Base-by-base conservation (phyloP, 1,140 invertebrate species). In the Leptinotarsa undecemlineata region DNA sequence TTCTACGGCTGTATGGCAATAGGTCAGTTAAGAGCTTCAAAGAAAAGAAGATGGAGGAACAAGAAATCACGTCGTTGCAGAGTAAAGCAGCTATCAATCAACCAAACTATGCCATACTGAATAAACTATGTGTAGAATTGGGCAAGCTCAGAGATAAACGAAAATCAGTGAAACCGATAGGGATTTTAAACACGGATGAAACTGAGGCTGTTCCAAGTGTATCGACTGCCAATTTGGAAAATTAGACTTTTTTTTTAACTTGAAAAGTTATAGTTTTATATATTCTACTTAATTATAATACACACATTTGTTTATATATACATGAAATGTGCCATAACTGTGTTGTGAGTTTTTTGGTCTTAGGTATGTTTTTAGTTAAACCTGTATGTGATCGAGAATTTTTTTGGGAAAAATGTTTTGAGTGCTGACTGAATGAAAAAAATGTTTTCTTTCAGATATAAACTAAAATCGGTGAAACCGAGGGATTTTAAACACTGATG, bases 41-140 rank as follows among this genome's bases (percentile, higher is more conserved):
- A 84, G 96, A 98, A 82, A 97, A 96, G 85, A 98, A 98, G 87
- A 90, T 94, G 80, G 92, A 97, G 80, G 96, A 98, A 84, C 94
- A 98, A 85, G 94, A 97, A 87, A 97, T 98, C 57, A 98, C 95
- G 1, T 88, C 95, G 61, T 86, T 98, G 13, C 95, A 97, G 85
- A 95, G 93, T 80, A 94, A 96, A 85, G 95, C 95, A 4, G 92
- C 94, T 3, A 90, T 95, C 13, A 97, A 97, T 87, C 92, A 94
- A 82, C 96, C 97, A 63, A 98, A 98, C 87, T 93, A 93, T 85
- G 95, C 96, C 3, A 97, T 99, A 82, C 87, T 99, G 19, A 92
- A 95, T 73, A 98, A 98, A 86, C 87, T 99, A 14, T 90, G 92
- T 73, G 86, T 91, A 72, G 97, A 98, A 88, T 96, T 99, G 95